Base-by-base conservation (phyloP, 2,797 vertebrate genomes). In the Falco cherrug region DNA sequence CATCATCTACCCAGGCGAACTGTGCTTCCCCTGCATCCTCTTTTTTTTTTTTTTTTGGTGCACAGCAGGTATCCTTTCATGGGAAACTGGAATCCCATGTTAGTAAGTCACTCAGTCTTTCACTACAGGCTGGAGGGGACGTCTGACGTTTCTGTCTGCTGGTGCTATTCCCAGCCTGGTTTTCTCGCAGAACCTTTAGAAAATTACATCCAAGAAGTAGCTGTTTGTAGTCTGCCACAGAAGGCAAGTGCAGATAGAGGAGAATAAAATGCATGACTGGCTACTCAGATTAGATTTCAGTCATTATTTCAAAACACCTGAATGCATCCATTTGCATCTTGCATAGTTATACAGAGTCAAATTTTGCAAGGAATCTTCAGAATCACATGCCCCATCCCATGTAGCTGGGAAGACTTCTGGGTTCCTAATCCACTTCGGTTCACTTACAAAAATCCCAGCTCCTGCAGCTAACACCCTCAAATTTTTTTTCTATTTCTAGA, bases 401-500 rank as follows among this genome's bases (percentile, higher is more conserved):
- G 89, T n/a, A 64, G n/a, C 67, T 77, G 31, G 57, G 53, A 80
- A 75, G 47, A 69, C 28, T 35, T 35, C 16, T 60, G 64, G 33
- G 51, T 57, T 84, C 65, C 78, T 80, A 78, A 85, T 76, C 35
- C 57, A 80, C 53, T 85, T 71, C 15, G 33, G 57, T 77, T 93
- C 81, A 51, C 65, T 77, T 56, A 80, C 16, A 78, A 78, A 92
- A 92, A 88, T 68, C 39, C 51, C 76, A 93, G 22, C 48, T 78
- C 63, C 68, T 63, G 33, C 25, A 75, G 57, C 64, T 89, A 78
- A 85, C 79, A 78, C 59, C 41, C 28, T 85, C 64, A 89, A 61
- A 57, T 59, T 37, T 87, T 95, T 87, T 70, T 68, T 93, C 88
- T 93, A 48, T 95, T 96, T 83, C 86, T 83, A 79, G 76, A 61